Percentiles rank a stretch among this genome's conserved stretches.
Evolutionary conservation across 2,113 vertebrate species (phyloP).

Genomic region (Takifugu bimaculatus): DNA sequence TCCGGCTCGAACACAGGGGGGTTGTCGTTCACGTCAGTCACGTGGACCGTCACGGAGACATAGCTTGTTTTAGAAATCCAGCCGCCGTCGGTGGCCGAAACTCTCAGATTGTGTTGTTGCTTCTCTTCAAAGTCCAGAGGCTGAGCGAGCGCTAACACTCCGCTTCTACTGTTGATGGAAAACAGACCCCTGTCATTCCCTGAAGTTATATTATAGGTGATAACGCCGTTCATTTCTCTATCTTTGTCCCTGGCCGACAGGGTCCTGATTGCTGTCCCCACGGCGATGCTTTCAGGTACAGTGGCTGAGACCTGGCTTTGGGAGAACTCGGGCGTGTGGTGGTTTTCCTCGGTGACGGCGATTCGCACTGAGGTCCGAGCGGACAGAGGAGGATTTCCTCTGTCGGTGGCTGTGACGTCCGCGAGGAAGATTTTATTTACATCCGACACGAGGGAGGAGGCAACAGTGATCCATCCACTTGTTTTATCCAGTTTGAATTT

Average conservation of each 20-base stretch:
- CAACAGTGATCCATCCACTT: constrained; percentile 88
- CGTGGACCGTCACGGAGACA: constrained; percentile 81
- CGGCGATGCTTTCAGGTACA: constrained; percentile 81
- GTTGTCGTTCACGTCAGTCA: constrained; percentile 94
- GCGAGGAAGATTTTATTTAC: constrained; percentile 83
- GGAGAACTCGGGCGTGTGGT: constrained; percentile 93
- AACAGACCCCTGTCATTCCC: constrained; percentile 87
- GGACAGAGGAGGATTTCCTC: constrained; percentile 89
- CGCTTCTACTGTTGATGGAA: constrained; percentile 84
- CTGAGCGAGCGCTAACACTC: constrained; percentile 79
- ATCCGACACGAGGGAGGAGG: constrained; percentile 83
- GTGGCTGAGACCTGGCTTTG: constrained; percentile 86
- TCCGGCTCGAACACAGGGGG: constrained; percentile 84
- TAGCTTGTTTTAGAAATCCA: constrained; percentile 91
- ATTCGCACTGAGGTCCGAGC: constrained; percentile 77
- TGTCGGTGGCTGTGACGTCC: constrained; percentile 84
- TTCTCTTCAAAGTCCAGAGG: constrained; percentile 86
- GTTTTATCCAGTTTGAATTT: constrained; percentile 85
- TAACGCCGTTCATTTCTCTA: constrained; percentile 86
- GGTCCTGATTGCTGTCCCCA: constrained; percentile 82
- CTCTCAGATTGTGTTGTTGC: constrained; percentile 83
- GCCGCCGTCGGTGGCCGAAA: constrained; percentile 88
- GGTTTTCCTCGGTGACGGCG: constrained; percentile 92
- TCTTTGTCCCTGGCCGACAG: constrained; percentile 92
- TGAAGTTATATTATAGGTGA: constrained; percentile 85